A percentile compares a stretch with the other conserved stretches of the same genome.
phyloP scores from a whole-genome alignment of 2,113 vertebrate species.

The Sturnira hondurensis region DNA sequence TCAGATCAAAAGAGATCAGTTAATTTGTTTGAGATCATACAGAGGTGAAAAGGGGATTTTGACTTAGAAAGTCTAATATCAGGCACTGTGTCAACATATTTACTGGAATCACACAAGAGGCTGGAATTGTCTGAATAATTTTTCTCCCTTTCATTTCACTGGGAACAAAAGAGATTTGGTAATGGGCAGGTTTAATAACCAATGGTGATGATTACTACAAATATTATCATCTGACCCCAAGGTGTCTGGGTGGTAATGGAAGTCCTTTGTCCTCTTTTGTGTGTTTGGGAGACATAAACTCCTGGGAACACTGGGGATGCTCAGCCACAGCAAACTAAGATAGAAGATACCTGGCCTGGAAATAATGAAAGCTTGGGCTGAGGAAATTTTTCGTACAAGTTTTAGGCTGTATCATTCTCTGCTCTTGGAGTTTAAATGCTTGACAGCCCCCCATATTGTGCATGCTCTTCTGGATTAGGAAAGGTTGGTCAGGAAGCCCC shows the following conservation, averaged over 20 bases:
- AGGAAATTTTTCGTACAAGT: background rate
- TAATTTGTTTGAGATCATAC: background rate
- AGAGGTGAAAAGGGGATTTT: background rate
- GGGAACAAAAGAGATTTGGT: background rate
- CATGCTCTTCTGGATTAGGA: background rate
- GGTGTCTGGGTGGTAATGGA: background rate
- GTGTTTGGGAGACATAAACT: background rate
- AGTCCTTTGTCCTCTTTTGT: background rate
- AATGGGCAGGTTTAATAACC: background rate
- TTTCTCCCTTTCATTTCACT: background rate
- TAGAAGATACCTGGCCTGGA: background rate
- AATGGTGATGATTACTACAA: background rate
- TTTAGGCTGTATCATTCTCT: background rate
- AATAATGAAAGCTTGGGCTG: background rate
- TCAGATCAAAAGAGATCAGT: background rate
- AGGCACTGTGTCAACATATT: background rate
- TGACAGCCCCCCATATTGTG: background rate
- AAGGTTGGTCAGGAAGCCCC: background rate
- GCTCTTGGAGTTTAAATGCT: background rate
- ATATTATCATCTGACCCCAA: background rate
- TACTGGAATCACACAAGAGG: background rate
- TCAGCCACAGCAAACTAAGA: background rate
- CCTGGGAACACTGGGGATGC: background rate
- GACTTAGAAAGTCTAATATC: background rate
- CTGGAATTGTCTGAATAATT: conserved; percentile 2